These are phyloP conservation scores for Drosophila oshimai DNA, from an alignment of 1,140 invertebrate species.

Conservation along the genomic window DNA sequence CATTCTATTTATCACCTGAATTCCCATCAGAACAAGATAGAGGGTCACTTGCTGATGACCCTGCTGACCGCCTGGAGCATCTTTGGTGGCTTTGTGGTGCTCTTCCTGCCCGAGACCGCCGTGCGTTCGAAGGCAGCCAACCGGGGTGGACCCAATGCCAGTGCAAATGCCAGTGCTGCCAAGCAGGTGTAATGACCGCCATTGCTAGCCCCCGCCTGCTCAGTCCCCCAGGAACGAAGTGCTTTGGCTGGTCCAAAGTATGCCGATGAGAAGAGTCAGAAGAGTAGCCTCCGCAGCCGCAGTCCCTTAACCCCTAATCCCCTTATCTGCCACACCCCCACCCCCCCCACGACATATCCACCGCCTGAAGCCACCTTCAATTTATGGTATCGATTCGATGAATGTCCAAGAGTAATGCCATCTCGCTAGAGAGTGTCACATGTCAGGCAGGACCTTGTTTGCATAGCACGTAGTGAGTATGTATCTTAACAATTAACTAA, in stretches of 20 bases:
- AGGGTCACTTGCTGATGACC: slow-evolving; percentile 81
- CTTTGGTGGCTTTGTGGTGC: slow-evolving; percentile 83
- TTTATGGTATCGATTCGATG: slow-evolving; percentile 26
- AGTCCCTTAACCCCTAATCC: slow-evolving; percentile 12
- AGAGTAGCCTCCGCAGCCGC: background rate
- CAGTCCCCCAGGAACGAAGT: slow-evolving; percentile 9
- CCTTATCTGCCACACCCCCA: slow-evolving; percentile 28
- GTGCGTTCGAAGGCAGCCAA: slow-evolving; percentile 45
- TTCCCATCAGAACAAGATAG: slow-evolving; percentile 78
- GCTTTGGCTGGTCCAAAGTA: slow-evolving; percentile 82
- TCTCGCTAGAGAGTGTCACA: slow-evolving; percentile 39
- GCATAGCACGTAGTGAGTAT: slow-evolving; percentile 70
- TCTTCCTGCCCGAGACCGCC: slow-evolving; percentile 79
- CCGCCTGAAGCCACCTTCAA: slow-evolving; percentile 58
- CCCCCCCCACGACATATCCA: slow-evolving; percentile 53
- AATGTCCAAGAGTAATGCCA: slow-evolving; percentile 63
- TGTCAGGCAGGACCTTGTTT: slow-evolving; percentile 74
- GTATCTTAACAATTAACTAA: slow-evolving; percentile 60
- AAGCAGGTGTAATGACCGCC: slow-evolving; percentile 65
- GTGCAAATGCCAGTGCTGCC: slow-evolving; percentile 40
- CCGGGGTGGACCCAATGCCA: slow-evolving; percentile 1
- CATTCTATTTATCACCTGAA: background rate
- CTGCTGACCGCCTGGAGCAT: slow-evolving; percentile 82
- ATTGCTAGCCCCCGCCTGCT: background rate
- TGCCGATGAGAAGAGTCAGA: slow-evolving; percentile 26